Conservation (phyloP, 2,113 vertebrate species). For the Speoplatyrhinus poulsoni region DNA sequence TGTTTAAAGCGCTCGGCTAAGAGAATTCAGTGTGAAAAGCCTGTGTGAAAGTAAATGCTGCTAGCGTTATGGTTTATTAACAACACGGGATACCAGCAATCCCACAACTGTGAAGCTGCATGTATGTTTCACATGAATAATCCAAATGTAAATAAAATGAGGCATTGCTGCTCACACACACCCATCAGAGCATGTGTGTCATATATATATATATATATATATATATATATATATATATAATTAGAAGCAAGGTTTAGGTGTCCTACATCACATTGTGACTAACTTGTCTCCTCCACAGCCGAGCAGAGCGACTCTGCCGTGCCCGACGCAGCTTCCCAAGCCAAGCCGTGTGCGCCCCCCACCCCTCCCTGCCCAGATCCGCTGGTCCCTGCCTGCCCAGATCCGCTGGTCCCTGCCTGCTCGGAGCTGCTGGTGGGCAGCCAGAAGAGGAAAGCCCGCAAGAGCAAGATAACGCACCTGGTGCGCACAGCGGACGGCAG, state of each 20-base stretch:
- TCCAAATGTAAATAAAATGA: too few species aligned
- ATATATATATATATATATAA: too few species aligned
- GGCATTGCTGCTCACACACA: too few species aligned
- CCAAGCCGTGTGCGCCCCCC: slow-evolving; percentile 77
- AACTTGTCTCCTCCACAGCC: slow-evolving; percentile 74
- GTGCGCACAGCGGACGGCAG: slow-evolving; percentile 91
- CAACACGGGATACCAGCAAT: too few species aligned
- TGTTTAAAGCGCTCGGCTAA: too few species aligned
- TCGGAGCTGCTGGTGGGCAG: slow-evolving; percentile 94
- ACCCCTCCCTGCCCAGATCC: slow-evolving; percentile 80
- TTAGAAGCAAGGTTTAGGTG: neutral
- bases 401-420: slow-evolving; percentile 75
- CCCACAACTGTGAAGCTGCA: too few species aligned
- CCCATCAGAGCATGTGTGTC: too few species aligned
- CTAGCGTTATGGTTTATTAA: too few species aligned
- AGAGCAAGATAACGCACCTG: slow-evolving; percentile 97
- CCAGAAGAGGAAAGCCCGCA: slow-evolving; percentile 98
- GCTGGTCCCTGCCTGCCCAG: slow-evolving; percentile 77
- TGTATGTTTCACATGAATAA: too few species aligned
- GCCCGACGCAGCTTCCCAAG: slow-evolving; percentile 77
- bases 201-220: too few species aligned
- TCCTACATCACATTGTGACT: slow-evolving; percentile 2
- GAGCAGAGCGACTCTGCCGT: slow-evolving; percentile 78
- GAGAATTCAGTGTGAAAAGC: too few species aligned
- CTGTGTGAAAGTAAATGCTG: too few species aligned